Base-by-base conservation (phyloP, 1,140 invertebrate genomes). In the Drosophila pruinosa region DNA sequence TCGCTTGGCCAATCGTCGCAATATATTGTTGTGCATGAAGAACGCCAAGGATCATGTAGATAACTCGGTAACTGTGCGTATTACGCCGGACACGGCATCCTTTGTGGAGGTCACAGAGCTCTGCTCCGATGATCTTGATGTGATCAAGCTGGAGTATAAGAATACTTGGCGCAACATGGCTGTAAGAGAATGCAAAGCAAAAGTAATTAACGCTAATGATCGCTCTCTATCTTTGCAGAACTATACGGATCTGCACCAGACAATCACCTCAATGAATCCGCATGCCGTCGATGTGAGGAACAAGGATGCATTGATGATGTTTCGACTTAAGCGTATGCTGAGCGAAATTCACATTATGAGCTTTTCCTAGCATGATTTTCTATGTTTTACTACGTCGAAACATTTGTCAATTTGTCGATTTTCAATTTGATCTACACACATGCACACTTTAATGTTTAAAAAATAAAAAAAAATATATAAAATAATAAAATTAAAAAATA, bases 41-140 rank as follows among this genome's bases (percentile, higher is more conserved):
- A 70, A 70, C 7, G 70, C 63, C 38, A 82, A 86, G 36, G 80
- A 85, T 21, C 17, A 4, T 0, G 34, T 52, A 0, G 81, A 85
- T 7, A 68, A 53, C 10, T 57, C 71, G 0, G 62, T 64, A 0
- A 74, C 71, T 0, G 4, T 89, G 15, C 78, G 74, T 3, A 50
- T 90, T 10, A 80, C 75, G 0, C 89, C 89, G 0, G 81, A 89
- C 4, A 61, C 72, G 15, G 62, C 76, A 0, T 76, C 76, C 5
- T 90, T 90, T 54, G 89, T 90, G 0, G 74, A 86, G n/a, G 54
- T 89, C 5, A 24, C 71, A 0, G 89, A 90, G 26, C 45, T 88
- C 0, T 90, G 89, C 5, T 90, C 89, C 4, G 76, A 90, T 56
- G 22, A 90, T 28, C 56, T 88, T 0, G 26, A 90, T 45, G 24